Percentiles rank a stretch among this genome's conserved stretches.
Conservation (phyloP, 2,797 vertebrate species). For the Chaetophractus vellerosus region DNA sequence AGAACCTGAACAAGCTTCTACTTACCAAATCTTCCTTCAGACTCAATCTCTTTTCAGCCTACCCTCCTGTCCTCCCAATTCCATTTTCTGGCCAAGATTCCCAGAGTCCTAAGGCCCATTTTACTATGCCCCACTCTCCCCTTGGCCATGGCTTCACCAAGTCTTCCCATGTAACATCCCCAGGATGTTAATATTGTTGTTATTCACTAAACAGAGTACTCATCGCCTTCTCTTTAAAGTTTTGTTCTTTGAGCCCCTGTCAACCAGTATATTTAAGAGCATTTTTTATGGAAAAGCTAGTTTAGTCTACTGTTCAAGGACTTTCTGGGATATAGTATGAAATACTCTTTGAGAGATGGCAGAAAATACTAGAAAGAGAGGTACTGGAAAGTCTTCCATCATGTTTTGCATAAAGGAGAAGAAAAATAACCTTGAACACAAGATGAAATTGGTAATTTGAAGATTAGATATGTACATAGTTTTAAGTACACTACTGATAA, state of each 20-base stretch:
- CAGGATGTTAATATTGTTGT: background rate
- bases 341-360: background rate
- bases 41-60: background rate
- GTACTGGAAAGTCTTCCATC: background rate
- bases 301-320: background rate
- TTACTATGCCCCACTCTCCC: background rate
- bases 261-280: background rate
- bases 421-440: constrained; percentile 59
- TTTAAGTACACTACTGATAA: background rate
- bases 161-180: background rate
- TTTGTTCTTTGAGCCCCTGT: background rate
- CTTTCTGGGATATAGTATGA: background rate
- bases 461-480: background rate
- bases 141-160: background rate
- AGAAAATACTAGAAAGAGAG: background rate
- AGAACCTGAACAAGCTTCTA: background rate
- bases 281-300: background rate
- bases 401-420: constrained; percentile 23
- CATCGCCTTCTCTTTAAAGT: background rate
- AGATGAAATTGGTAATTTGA: constrained; percentile 8
- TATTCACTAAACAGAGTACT: background rate
- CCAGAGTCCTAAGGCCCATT: background rate
- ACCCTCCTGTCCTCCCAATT: background rate
- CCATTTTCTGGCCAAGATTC: background rate
- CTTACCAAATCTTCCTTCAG: background rate